Evolutionary conservation across 2,797 vertebrate species (phyloP), one percentile per base, ranked within the genome.

Genomic region (Semaprochilodus insignis): DNA sequence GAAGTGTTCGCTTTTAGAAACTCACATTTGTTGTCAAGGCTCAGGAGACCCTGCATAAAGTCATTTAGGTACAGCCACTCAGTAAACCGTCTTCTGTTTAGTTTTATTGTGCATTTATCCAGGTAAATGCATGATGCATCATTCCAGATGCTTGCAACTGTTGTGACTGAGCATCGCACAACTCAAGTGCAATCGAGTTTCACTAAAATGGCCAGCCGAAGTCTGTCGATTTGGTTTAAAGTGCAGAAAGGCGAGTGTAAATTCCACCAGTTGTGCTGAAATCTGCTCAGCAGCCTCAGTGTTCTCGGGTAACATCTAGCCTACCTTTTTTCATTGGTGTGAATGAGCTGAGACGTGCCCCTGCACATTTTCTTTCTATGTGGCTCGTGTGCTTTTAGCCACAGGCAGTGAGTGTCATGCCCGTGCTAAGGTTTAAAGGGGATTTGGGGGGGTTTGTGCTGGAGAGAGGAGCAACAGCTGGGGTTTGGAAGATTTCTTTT

Each of bases 391-490:
- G 70, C 51, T 55, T 54, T n/a, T 74, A 67, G 36, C 71, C 57
- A 14, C 69, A 78, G 70, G 66, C 75, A 81, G 25, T 13, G 59
- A 36, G 63, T 66, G 36, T 62, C 71, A 81, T 74, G 81, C 69
- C 52, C 74, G 74, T 40, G 36, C 52, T 31, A 23, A 78, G 62
- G 62, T 11, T 65, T 66, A 48, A 17, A 44, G 54, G 40, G 19
- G 73, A 25, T 52, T 71, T 82, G 63, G 74, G 14, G 74, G 14
- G 80, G 14, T 71, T 74, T 55, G 10, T 48, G 34, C 80, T 84
- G 51, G 78, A 57, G 75, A 71, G 60, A 74, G 16, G 63, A 88
- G 90, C 85, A 93, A 90, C 93, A 93, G 93, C 93, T 95, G 93
- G 90, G 83, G 54, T 88, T 89, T 87, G 1, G 80, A 44, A 80